A percentile compares a stretch with the other conserved stretches of the same genome.
phyloP scores from a whole-genome alignment of 2,888 invertebrate species.

The Tipula vernalis region DNA sequence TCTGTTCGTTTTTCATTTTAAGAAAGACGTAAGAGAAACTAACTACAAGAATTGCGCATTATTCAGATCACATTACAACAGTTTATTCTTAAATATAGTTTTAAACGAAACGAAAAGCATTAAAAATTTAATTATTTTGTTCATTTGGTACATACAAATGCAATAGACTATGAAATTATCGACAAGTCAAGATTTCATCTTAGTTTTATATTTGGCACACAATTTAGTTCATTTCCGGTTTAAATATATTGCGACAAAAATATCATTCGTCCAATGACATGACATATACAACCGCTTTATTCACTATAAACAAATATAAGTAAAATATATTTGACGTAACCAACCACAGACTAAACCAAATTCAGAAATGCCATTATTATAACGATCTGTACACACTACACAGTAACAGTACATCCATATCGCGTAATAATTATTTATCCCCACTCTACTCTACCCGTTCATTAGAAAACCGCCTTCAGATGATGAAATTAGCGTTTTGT shows the following conservation, averaged over 20 bases:
- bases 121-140: not conserved
- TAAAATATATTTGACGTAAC: not conserved
- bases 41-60: not conserved
- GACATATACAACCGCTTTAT: not conserved
- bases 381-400: not conserved
- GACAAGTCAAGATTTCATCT: not conserved
- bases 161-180: not conserved
- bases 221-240: not conserved
- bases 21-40: not conserved
- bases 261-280: not conserved
- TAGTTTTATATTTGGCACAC: not conserved
- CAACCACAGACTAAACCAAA: not conserved
- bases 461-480: not conserved
- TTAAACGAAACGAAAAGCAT: not conserved
- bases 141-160: not conserved
- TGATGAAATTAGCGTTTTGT: not conserved
- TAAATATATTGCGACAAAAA: not conserved
- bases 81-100: not conserved
- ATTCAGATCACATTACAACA: not conserved
- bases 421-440: not conserved
- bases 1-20: not conserved
- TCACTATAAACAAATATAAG: not conserved
- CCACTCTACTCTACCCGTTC: not conserved
- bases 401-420: not conserved
- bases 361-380: not conserved